Evolutionary conservation across 2,888 invertebrate species (phyloP).

Genomic region (Allophyes oxyacanthae): DNA sequence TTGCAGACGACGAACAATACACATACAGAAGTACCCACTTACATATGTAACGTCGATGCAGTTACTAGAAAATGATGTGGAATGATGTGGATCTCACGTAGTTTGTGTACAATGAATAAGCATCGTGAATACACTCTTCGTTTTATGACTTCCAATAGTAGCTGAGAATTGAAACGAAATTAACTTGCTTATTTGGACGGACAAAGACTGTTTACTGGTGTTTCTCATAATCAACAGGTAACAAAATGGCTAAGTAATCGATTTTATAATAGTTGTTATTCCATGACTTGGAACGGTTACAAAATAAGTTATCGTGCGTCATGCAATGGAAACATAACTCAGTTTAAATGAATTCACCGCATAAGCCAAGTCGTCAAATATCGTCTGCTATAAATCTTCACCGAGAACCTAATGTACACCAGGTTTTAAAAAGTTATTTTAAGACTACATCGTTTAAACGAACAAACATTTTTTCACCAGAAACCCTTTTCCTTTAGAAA

Average conservation of each 20-base stretch:
- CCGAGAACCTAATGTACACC: slow-evolving; percentile 33
- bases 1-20: slow-evolving; percentile 54
- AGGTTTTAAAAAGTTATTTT: slow-evolving; percentile 34
- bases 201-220: slow-evolving; percentile 13
- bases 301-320: slow-evolving; percentile 64
- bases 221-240: slow-evolving; percentile 60
- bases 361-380: slow-evolving; percentile 57
- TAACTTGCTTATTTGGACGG: slow-evolving; percentile 34
- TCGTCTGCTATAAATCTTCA: slow-evolving; percentile 55
- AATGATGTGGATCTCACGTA: slow-evolving; percentile 51
- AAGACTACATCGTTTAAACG: slow-evolving; percentile 22
- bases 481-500: slow-evolving; percentile 30
- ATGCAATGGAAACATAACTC: slow-evolving; percentile 67
- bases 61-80: slow-evolving; percentile 50
- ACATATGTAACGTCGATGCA: slow-evolving; percentile 51
- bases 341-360: slow-evolving; percentile 61
- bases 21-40: slow-evolving; percentile 48
- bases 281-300: slow-evolving; percentile 65
- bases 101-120: slow-evolving; percentile 27
- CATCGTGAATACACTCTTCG: slow-evolving; percentile 18
- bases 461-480: slow-evolving; percentile 35
- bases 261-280: slow-evolving; percentile 65
- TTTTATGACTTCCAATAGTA: slow-evolving; percentile 10
- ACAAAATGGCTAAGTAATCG: slow-evolving; percentile 56
- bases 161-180: slow-evolving; percentile 11